Percentiles rank a stretch among this genome's conserved stretches.
Evolutionary conservation across 2,797 vertebrate genomes (phyloP).

Genomic region (Echiichthys vipera): DNA sequence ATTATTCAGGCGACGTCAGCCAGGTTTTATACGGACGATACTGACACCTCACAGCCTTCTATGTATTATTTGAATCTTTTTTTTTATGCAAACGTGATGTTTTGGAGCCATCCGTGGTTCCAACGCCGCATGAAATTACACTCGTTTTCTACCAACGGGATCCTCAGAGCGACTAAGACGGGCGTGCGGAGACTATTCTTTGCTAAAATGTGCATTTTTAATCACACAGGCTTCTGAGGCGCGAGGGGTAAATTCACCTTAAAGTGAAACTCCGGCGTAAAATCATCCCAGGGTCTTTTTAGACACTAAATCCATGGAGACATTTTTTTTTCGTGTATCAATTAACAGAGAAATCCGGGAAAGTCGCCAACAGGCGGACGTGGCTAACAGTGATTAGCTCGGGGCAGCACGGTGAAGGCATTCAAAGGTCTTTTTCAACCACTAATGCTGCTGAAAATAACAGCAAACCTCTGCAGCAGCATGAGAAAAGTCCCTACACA

Average conservation of each 20-base stretch:
- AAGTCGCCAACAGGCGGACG: too few relatives aligned
- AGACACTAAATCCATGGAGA: too few relatives aligned
- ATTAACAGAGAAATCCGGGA: too few relatives aligned
- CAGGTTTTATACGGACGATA: slow-evolving; percentile 28
- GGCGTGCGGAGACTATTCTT: not conserved
- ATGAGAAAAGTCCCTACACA: too few relatives aligned
- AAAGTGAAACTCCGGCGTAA: too few relatives aligned
- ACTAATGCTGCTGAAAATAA: too few relatives aligned
- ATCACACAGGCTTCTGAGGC: slow-evolving; percentile 25
- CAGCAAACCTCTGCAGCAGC: too few relatives aligned
- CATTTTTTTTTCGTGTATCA: too few relatives aligned
- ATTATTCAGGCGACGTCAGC: slow-evolving; percentile 40
- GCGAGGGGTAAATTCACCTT: slow-evolving; percentile 13
- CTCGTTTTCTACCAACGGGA: not conserved
- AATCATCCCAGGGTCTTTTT: too few relatives aligned
- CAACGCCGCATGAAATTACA: slow-evolving; percentile 1
- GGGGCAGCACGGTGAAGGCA: too few relatives aligned
- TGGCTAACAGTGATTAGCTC: too few relatives aligned
- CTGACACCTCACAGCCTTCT: slow-evolving; percentile 30
- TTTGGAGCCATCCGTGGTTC: slow-evolving; percentile 22
- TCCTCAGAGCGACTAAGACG: slow-evolving; percentile 32
- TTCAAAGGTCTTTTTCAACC: too few relatives aligned
- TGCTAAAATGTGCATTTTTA: not conserved
- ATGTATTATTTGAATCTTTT: slow-evolving; percentile 40
- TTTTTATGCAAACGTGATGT: slow-evolving; percentile 33